Base-by-base conservation (phyloP, 2,113 vertebrate genomes). In the Pelvicachromis taeniatus region DNA sequence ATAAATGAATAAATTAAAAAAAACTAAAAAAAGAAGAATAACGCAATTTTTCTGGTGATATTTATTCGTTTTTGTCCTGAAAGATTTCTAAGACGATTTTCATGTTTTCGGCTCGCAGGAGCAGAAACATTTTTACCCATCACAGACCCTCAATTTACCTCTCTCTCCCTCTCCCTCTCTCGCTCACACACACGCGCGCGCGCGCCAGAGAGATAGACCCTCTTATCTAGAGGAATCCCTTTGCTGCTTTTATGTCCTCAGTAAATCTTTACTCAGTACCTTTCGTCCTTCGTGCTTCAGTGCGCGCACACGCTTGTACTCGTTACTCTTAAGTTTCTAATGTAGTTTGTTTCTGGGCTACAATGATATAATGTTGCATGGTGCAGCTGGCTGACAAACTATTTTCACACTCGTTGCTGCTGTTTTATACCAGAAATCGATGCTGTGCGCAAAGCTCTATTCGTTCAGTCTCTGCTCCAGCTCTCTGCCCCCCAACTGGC, bases 221-320 rank as follows among this genome's bases (percentile, higher is more conserved):
- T 84, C 82, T 91, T 90, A 92, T 94, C 90, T 89, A 29, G 50
- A 92, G 88, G 89, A 93, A 92, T 93, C 91, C 80, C 79, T 91
- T 83, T 87, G 89, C 92, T 93, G 90, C 85, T 84, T 93, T 88
- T 87, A 68, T 90, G 93, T 85, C 83, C 77, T 85, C 89, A 92
- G 78, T 92, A 91, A 94, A 94, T 94, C 92, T 89, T 88, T 73
- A n/a, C 85, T 86, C 78, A 23, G 80, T 48, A 55, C n/a, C n/a
- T 21, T 56, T 11, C 2, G 12, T 8, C 14, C 23, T 56, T 19
- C 12, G 5, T 7, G 87, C 87, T 83, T 63, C 81, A 65, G 7
- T 33, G n/a, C 58, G 78, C 70, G 68, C 83, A 68, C 73, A 56
- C 45, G 17, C 35, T 16, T 70, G 40, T 50, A 50, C 68, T 56